Evolutionary conservation across 2,113 vertebrate genomes (phyloP), one percentile per base, ranked within the genome.

Genomic region (Aix galericulata): DNA sequence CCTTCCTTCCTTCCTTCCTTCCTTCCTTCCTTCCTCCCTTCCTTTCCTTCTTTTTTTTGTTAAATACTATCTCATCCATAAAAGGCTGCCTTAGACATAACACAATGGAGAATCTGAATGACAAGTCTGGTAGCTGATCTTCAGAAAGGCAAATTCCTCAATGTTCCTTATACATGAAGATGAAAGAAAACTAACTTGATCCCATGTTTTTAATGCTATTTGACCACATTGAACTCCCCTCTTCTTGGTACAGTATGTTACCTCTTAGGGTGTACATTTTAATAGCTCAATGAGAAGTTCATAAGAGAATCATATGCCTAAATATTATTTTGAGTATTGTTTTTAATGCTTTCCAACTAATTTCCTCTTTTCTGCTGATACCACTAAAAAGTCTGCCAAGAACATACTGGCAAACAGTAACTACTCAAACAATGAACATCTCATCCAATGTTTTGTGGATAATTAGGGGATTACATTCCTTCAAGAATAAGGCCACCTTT

Each of bases 331-430:
- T 67, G 38, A 64, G 58, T 91, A 89, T 67, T 58, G 76, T 84
- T 91, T 94, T 92, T 96, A 86, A 64, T 74, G 8, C 66, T 97
- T 94, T 75, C 38, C n/a, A 79, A 27, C 3, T 93, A 22, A 73
- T 91, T 92, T 96, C 5, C 27, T 67, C 86, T 88, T 88, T 88
- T 82, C 25, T 91, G 56, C 38, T 90, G 68, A 87, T 93, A 75
- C 14, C 13, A 48, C 55, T 86, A 64, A 76, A 94, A 88, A 20
- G 9, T 59, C 34, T 93, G 76, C 79, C 82, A 95, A 94, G 59
- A 93, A 4, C 36, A 46, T 13, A 62, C n/a, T 77, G 31, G 36
- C 3, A 95, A 94, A 71, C 66, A 25, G 40, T 66, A 44, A 80
- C n/a, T 50, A 66, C 52, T 86, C 75, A 88, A 89, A 52, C 74